These are phyloP conservation scores for Subanguina moxae DNA, from an alignment of 1,140 invertebrate genomes.

Conservation along the genomic window DNA sequence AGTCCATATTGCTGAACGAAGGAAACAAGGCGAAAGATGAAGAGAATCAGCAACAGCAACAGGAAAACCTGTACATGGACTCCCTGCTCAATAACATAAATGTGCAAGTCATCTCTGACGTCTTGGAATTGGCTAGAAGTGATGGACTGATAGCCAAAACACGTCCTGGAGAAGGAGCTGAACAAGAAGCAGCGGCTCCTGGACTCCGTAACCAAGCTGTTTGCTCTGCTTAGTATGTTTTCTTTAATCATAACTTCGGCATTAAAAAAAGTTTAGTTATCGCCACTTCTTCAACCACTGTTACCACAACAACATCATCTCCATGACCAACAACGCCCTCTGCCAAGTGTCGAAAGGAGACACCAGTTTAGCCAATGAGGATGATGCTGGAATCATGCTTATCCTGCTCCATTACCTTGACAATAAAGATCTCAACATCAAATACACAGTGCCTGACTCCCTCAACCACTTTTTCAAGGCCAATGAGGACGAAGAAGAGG, in stretches of 20 bases:
- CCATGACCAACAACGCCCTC: background rate
- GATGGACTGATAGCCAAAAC: slow-evolving; percentile 19
- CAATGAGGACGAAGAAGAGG: background rate
- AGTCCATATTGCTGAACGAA: slow-evolving; percentile 6
- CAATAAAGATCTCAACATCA: background rate
- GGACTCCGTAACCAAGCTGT: background rate
- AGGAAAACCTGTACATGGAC: slow-evolving; percentile 1
- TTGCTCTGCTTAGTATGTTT: background rate
- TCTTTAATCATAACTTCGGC: too few species aligned
- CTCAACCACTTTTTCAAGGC: background rate
- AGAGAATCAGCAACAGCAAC: background rate
- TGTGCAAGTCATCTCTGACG: slow-evolving; percentile 9
- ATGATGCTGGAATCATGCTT: slow-evolving; percentile 8
- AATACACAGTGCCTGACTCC: background rate
- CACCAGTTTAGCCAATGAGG: background rate
- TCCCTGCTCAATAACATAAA: background rate
- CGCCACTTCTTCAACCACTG: slow-evolving; percentile 22
- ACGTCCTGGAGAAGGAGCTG: background rate
- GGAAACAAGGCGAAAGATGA: background rate
- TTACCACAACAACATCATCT: slow-evolving; percentile 26
- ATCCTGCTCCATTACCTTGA: background rate
- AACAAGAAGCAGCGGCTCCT: background rate
- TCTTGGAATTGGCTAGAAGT: slow-evolving; percentile 11
- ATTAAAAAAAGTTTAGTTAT: too few species aligned
- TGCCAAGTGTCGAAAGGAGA: background rate